These are phyloP conservation scores for Oxyruncus cristatus DNA, from an alignment of 2,113 vertebrate genomes.

Conservation along the genomic window DNA sequence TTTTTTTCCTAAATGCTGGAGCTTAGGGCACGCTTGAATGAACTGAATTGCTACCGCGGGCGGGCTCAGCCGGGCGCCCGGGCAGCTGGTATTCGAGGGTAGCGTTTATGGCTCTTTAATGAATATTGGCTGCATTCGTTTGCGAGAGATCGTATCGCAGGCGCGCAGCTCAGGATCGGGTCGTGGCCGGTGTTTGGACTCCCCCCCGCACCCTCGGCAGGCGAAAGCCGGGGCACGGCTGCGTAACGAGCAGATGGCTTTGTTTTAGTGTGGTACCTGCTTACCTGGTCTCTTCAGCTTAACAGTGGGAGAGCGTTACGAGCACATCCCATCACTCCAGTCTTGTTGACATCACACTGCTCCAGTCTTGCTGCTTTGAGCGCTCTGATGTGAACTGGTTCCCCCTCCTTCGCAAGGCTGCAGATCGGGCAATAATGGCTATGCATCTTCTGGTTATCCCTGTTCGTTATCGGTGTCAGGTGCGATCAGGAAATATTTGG, in stretches of 20 bases:
- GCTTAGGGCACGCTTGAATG: slow-evolving; percentile 55
- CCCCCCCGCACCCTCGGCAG: accelerated
- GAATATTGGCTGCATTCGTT: not conserved
- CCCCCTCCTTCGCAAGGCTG: accelerated
- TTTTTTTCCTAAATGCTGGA: slow-evolving; percentile 65
- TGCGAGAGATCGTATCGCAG: slow-evolving; percentile 24
- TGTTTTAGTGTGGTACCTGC: not conserved
- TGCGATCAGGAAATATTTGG: not conserved
- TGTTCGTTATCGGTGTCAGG: not conserved
- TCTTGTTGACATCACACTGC: not conserved
- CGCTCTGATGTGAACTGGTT: accelerated
- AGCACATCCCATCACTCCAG: not conserved
- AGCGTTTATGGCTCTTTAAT: slow-evolving; percentile 73
- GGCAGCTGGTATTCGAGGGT: slow-evolving; percentile 10
- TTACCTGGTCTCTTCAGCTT: not conserved
- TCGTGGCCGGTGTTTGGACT: not conserved
- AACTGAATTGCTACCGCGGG: slow-evolving; percentile 44
- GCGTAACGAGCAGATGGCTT: accelerated
- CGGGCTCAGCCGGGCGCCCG: not conserved
- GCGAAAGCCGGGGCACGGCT: not conserved
- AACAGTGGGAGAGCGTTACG: no score
- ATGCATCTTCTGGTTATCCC: not conserved
- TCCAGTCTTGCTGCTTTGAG: not conserved
- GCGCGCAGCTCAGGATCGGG: not conserved
- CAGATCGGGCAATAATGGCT: not conserved